Conservation (phyloP, 2,797 vertebrate genomes). For the Syngnathus rostellatus region DNA sequence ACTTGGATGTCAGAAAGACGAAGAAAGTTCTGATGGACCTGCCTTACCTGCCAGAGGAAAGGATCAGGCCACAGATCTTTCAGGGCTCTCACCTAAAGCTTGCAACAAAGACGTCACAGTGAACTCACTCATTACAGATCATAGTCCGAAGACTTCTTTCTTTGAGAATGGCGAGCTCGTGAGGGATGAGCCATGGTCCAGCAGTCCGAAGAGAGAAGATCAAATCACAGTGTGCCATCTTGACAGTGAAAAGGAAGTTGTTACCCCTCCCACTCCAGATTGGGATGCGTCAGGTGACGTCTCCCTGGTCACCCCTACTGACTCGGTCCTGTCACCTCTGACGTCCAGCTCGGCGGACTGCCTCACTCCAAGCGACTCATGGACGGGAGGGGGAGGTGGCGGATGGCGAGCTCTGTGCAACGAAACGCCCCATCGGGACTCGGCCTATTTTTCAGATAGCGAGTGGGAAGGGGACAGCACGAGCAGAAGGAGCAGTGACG, state of each 20-base stretch:
- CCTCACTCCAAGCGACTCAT: constrained; percentile 80
- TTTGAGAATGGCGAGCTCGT: constrained; percentile 37
- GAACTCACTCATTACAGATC: constrained; percentile 30
- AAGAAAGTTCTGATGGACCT: constrained; percentile 51
- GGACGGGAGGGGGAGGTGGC: constrained; percentile 55
- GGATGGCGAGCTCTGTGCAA: constrained; percentile 75
- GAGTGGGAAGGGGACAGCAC: constrained; percentile 72
- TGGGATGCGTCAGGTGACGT: constrained; percentile 65
- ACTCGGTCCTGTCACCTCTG: constrained; percentile 70
- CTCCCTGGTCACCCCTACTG: constrained; percentile 66
- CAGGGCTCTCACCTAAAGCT: constrained; percentile 21
- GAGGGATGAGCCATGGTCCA: constrained; percentile 26
- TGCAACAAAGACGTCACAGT: constrained; percentile 30
- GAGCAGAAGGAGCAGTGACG: constrained; percentile 62
- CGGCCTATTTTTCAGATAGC: constrained; percentile 82
- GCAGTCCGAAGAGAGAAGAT: constrained; percentile 16
- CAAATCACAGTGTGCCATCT: neutral
- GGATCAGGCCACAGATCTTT: neutral
- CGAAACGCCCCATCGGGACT: constrained; percentile 79
- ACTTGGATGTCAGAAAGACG: constrained; percentile 44
- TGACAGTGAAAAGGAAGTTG: constrained; percentile 16
- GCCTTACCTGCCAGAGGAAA: constrained; percentile 63
- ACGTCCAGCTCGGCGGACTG: constrained; percentile 72
- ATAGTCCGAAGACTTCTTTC: constrained; percentile 19
- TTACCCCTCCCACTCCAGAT: constrained; percentile 51